These are phyloP conservation scores for Chunga burmeisteri DNA, from an alignment of 2,113 vertebrate species.

Conservation along the genomic window DNA sequence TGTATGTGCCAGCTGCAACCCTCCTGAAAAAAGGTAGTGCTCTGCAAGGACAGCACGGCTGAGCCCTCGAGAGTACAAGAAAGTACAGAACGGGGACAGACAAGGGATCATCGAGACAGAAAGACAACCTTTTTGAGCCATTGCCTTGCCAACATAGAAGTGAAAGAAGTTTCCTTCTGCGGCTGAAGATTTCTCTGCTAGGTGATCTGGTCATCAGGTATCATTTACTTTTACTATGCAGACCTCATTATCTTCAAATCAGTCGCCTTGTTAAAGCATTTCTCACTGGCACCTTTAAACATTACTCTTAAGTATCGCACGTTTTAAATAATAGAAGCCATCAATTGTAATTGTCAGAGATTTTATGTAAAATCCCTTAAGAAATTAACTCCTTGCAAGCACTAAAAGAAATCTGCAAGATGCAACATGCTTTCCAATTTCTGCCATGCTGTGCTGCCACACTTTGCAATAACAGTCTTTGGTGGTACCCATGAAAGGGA, in stretches of 20 bases:
- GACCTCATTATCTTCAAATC: background rate
- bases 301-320: background rate
- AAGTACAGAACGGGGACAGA: background rate
- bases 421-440: background rate
- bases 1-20: background rate
- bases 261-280: background rate
- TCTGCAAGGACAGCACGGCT: background rate
- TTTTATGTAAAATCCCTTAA: background rate
- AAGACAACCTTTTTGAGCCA: background rate
- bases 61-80: accelerated
- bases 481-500: background rate
- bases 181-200: background rate
- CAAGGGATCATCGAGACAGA: accelerated
- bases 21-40: background rate
- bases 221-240: background rate
- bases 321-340: background rate
- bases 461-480: background rate
- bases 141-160: background rate
- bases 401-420: background rate
- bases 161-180: background rate
- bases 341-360: background rate
- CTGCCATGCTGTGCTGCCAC: background rate
- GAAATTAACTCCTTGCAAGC: background rate
- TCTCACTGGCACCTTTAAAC: background rate
- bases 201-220: background rate